A percentile compares a stretch with the other conserved stretches of the same genome.
Conservation (phyloP, 2,888 invertebrate species). For the Epinotia demarniana region DNA sequence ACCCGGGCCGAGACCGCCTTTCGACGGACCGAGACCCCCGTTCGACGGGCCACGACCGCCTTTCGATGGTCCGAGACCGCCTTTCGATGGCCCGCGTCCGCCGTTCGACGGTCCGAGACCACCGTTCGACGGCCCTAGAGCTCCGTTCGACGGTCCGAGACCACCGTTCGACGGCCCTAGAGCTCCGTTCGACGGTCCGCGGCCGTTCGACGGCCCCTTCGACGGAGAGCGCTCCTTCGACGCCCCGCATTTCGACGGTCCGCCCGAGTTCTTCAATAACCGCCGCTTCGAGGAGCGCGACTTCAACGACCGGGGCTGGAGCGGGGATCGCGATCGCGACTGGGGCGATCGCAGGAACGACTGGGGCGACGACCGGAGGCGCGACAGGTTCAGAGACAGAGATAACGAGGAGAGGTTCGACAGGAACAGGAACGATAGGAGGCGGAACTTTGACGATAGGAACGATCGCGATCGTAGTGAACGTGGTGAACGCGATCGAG, state of each 20-base stretch:
- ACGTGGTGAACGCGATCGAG: constrained; percentile 33
- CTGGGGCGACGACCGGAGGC: constrained; percentile 69
- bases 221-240: constrained; percentile 52
- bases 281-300: constrained; percentile 76
- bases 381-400: constrained; percentile 56
- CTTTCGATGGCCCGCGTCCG: constrained; percentile 55
- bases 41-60: constrained; percentile 57
- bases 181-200: constrained; percentile 52
- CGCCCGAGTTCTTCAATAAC: constrained; percentile 73
- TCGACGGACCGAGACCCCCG: constrained; percentile 59
- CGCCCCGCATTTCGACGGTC: constrained; percentile 59
- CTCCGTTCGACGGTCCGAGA: constrained; percentile 51
- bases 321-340: constrained; percentile 60
- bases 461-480: constrained; percentile 40
- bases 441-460: constrained; percentile 62
- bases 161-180: constrained; percentile 49
- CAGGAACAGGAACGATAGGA: constrained; percentile 55
- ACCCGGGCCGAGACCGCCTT: constrained; percentile 59
- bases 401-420: constrained; percentile 65
- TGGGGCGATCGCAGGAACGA: constrained; percentile 59
- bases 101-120: constrained; percentile 54
- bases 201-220: constrained; percentile 53
- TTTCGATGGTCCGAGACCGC: constrained; percentile 55
- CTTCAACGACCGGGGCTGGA: constrained; percentile 71
- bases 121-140: constrained; percentile 49